These are phyloP conservation scores for Trissolcus basalis DNA, from an alignment of 1,140 invertebrate genomes.

Conservation along the genomic window DNA sequence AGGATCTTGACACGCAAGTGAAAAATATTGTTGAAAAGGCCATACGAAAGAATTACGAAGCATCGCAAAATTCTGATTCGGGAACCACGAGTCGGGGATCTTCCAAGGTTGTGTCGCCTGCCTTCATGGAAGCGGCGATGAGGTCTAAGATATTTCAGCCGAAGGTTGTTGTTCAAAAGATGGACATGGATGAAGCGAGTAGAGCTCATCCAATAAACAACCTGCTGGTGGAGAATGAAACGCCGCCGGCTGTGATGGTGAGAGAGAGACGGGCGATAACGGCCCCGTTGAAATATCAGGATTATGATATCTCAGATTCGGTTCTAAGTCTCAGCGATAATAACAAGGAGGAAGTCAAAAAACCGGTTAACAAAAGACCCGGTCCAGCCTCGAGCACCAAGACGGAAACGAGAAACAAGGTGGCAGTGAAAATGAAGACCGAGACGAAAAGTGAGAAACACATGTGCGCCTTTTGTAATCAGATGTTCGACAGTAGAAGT, in stretches of 20 bases:
- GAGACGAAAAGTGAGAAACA: slow-evolving; percentile 54
- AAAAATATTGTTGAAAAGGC: slow-evolving; percentile 69
- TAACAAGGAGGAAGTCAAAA: neutral
- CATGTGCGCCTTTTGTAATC: slow-evolving; percentile 66
- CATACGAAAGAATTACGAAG: slow-evolving; percentile 69
- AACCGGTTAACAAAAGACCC: slow-evolving; percentile 8
- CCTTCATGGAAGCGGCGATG: slow-evolving; percentile 61
- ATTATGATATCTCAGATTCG: slow-evolving; percentile 59
- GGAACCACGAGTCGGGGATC: neutral
- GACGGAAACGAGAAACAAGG: slow-evolving; percentile 15
- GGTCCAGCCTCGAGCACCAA: slow-evolving; percentile 11
- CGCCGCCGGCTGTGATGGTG: neutral
- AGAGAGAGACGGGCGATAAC: slow-evolving; percentile 53
- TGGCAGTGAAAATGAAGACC: slow-evolving; percentile 1
- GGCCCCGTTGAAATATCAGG: slow-evolving; percentile 56
- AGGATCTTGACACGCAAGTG: slow-evolving; percentile 65
- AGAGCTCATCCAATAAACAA: slow-evolving; percentile 59
- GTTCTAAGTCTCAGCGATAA: neutral
- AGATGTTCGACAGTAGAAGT: slow-evolving; percentile 56
- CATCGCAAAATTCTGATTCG: slow-evolving; percentile 28
- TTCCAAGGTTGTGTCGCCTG: slow-evolving; percentile 52
- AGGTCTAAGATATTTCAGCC: slow-evolving; percentile 69
- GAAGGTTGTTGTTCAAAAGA: slow-evolving; percentile 62
- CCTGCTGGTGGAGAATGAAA: slow-evolving; percentile 2
- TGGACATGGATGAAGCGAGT: slow-evolving; percentile 57